Base-by-base conservation (phyloP, 2,797 vertebrate species). In the Anguilla anguilla region DNA sequence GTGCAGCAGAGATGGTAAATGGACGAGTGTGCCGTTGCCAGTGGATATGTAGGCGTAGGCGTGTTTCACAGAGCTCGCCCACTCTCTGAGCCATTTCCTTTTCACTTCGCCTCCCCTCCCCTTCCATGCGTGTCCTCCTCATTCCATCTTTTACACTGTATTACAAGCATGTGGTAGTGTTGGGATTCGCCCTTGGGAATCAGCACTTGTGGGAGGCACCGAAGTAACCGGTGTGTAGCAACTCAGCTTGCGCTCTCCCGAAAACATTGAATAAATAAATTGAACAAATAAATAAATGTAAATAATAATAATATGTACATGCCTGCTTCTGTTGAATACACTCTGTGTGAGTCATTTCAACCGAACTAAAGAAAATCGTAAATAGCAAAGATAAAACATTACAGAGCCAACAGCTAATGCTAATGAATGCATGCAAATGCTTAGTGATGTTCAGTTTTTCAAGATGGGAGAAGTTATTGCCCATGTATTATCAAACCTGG, bases 341-440 rank as follows among this genome's bases (percentile, higher is more conserved):
- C 31, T 4, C 69, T 35, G 19, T 35, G 69, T 17, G 35, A 74
- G 31, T 31, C 5, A 74, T 74, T 74, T 31, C 3, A 15, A 31
- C 61, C 25, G n/a, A 67, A 67, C 31, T 13, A 39, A 74, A 39
- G 69, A 11, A 31, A 74, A 74, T 74, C 1, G 0, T 74, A 3
- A 74, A 31, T 35, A 74, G 11, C 11, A 39, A 15, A 31, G 69
- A 74, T 74, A 15, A 74, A 74, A 74, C 10, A 31, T 31, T 31
- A 39, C 31, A 35, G 9, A 39, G 11, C 28, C 28, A 35, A 31
- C 28, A 35, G 11, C 69, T 31, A 15, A 31, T 69, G 64, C 64
- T n/a, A 69, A 69, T 28, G n/a, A n/a, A n/a, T 69, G n/a, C 19
- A 69, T 69, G 64, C 64, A 69, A 69, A 69, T 69, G 64, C n/a